Percentiles rank a stretch among this genome's conserved stretches.
Conservation (phyloP, 1,140 invertebrate species). For the Stegodyphus dumicola region DNA sequence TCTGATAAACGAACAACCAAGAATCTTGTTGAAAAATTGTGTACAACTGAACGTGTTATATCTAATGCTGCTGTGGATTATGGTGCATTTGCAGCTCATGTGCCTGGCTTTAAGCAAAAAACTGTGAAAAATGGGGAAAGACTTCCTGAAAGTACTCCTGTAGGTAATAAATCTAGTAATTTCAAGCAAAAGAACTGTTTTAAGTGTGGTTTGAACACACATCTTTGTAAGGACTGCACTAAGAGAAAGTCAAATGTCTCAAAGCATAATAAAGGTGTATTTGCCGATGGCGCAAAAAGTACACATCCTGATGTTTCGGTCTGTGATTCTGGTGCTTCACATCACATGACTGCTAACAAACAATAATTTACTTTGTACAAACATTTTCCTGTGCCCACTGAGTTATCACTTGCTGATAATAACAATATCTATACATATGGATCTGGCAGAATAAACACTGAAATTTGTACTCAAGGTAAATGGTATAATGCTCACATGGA, state of each 20-base stretch:
- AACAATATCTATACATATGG: slow-evolving; percentile 1
- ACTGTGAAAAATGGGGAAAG: no score
- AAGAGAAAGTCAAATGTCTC: no score
- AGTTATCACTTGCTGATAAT: slow-evolving; percentile 1
- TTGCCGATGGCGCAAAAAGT: background rate
- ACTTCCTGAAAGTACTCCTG: no score
- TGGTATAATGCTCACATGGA: no score
- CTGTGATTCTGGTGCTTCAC: slow-evolving; percentile 9
- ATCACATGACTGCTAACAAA: slow-evolving; percentile 10
- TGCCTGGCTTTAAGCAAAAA: background rate
- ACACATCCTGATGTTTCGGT: background rate
- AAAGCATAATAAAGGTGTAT: background rate
- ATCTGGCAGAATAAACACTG: background rate
- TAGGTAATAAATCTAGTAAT: no score
- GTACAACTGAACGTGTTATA: no score
- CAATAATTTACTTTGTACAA: slow-evolving; percentile 1
- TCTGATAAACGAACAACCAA: no score
- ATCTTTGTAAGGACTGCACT: no score
- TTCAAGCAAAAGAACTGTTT: no score
- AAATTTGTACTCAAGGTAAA: background rate
- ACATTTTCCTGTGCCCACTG: background rate
- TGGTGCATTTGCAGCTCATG: slow-evolving; percentile 5
- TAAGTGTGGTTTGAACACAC: no score
- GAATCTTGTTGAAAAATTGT: no score
- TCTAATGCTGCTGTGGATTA: slow-evolving; percentile 56